A percentile compares a stretch with the other conserved stretches of the same genome.
Evolutionary conservation across 2,797 vertebrate species (phyloP).

Genomic region (Heliangelus exortis): DNA sequence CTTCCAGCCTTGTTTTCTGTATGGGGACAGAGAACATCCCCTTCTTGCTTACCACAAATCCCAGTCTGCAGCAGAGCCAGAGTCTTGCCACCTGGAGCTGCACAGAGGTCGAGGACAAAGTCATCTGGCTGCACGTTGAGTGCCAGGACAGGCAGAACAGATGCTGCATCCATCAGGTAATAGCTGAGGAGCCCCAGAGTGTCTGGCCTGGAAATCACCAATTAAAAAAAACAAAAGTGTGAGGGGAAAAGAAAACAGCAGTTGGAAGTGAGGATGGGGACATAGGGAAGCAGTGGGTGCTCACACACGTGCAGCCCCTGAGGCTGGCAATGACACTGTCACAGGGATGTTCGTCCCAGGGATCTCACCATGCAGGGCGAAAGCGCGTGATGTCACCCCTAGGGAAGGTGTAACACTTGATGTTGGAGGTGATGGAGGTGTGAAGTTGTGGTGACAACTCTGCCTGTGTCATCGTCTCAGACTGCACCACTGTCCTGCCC

Average conservation of each 20-base stretch:
- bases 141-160: slow-evolving; percentile 89
- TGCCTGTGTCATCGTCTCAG: neutral
- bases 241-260: neutral
- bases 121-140: slow-evolving; percentile 84
- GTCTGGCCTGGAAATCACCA: slow-evolving; percentile 79
- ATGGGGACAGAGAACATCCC: fast-evolving
- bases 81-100: slow-evolving; percentile 92
- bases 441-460: neutral
- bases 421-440: slow-evolving; percentile 74
- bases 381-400: slow-evolving; percentile 88
- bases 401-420: slow-evolving; percentile 91
- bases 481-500: neutral
- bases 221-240: fast-evolving
- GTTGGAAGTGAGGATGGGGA: neutral
- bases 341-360: fast-evolving
- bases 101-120: slow-evolving; percentile 91
- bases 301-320: fast-evolving
- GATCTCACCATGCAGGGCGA: slow-evolving; percentile 84
- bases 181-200: slow-evolving; percentile 81
- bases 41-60: slow-evolving; percentile 80
- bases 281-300: fast-evolving
- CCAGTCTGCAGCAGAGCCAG: slow-evolving; percentile 90
- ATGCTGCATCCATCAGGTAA: slow-evolving; percentile 94
- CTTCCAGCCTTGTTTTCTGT: neutral
- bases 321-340: neutral